Evolutionary conservation across 2,797 vertebrate species (phyloP), one percentile per base, ranked within the genome.

Genomic region (Clarias fuscus): DNA sequence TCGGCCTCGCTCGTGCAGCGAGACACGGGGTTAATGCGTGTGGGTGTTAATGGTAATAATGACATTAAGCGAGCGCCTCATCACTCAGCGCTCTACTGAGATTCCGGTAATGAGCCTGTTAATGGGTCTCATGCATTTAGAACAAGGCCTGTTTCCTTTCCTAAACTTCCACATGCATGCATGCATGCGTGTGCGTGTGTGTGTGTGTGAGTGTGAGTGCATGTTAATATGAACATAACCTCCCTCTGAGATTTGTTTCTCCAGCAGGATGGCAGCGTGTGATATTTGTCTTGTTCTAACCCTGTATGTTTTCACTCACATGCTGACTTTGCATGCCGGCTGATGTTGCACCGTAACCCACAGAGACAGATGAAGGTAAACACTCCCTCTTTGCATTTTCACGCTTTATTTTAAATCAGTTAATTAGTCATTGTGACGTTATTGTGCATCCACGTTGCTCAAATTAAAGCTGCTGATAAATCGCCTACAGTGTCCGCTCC

Each of bases 271-370:
- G 53, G 40, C 62, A 43, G 81, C 58, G 56, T 83, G 71, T 48
- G 43, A 13, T 77, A 15, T 82, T 18, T 80, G 88, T 90, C 88
- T 88, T 88, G 89, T 86, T 96, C 13, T 53, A 97, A 96, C 93
- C 91, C 79, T 91, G 48, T 53, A 82, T 96, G 91, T 95, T 95
- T 96, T 95, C 95, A 94, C 96, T 96, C 58, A 94, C 95, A 96
- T 95, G 95, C 93, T 96, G 96, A 96, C 95, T 96, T 93, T 97
- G 96, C 96, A 96, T 97, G 96, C 95, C 92, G 95, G 90, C 94
- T 53, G 15, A 67, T n/a, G 53, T 27, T 65, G 91, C 95, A 94
- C 75, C 68, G 33, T 88, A 82, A 94, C 94, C 93, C 96, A 53
- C 48, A 97, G 96, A 97, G 93, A 91, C 93, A 86, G 93, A 96